Conservation (phyloP, 2,797 vertebrate genomes). For the Nyctibius grandis region DNA sequence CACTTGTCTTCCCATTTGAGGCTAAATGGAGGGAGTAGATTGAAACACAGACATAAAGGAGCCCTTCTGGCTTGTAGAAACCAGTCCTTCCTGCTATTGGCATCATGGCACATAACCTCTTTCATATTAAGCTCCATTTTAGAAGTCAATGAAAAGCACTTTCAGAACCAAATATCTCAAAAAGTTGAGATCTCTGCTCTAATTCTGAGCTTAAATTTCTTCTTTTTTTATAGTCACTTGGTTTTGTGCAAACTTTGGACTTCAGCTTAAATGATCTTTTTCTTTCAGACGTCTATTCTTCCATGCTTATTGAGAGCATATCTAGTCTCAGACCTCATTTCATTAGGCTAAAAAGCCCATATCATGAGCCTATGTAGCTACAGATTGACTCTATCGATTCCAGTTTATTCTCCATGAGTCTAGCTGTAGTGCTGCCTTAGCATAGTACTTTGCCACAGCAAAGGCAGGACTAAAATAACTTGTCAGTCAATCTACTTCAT, state of each 20-base stretch:
- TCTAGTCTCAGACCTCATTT: not conserved
- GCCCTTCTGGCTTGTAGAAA: not conserved
- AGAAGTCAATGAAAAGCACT: rapidly evolving
- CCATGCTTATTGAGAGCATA: not conserved
- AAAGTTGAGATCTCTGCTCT: not conserved
- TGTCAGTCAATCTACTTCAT: not conserved
- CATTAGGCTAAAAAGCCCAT: not conserved
- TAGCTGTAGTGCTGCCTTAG: not conserved
- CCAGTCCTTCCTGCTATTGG: not conserved
- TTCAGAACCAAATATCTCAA: not conserved
- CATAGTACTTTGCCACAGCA: not conserved
- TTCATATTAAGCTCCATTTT: not conserved
- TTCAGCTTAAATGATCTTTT: not conserved
- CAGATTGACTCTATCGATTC: not conserved
- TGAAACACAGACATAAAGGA: not conserved
- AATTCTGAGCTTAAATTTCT: not conserved
- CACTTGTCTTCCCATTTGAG: not conserved
- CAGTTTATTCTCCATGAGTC: rapidly evolving
- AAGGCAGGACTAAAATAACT: not conserved
- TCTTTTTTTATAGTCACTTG: not conserved
- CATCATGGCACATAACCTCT: not conserved
- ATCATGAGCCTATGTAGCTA: not conserved
- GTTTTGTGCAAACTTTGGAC: not conserved
- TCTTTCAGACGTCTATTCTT: not conserved
- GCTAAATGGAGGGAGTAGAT: not conserved